Base-by-base conservation (phyloP, 64 coral and sea anemone genomes). In the Actinia tenebrosa region DNA sequence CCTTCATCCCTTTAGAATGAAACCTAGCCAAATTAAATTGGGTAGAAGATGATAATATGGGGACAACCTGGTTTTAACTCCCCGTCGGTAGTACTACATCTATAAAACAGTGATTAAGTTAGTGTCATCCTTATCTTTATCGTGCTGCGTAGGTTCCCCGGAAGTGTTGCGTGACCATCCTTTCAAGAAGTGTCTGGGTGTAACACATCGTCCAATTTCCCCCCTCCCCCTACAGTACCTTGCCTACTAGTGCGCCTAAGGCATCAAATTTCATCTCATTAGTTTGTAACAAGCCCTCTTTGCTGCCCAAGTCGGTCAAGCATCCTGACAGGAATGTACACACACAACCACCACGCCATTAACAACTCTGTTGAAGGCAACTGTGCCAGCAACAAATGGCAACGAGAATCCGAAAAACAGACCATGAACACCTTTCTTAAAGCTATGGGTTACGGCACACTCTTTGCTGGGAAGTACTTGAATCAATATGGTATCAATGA, bases 231-330 rank as follows among this genome's bases (percentile, higher is more conserved):
- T 4, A 52, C 20, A 83, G 23, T 9, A 23, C 22, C 16, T 15
- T 85, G 5, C 19, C 50, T 9, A 52, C 18, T 61, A 18, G 60
- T 61, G 60, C 15, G 7, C 47, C 47, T 50, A 50, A 50, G 7
- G 47, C 47, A 8, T 2, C 79, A 64, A 13, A 13, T 92, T 78
- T 88, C 60, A 86, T 63, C 14, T 44, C 80, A 62, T 19, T 46
- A 96, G 94, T 96, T 93, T 93, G 91, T 93, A 22, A 88, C 94
- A 66, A 92, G 88, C 45, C 94, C 94, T 2, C 86, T 96, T 26
- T 93, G 94, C 80, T 96, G 94, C 45, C 94, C 94, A 59, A 96
- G 94, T 42, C 94, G 94, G n/a, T 92, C 94, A 8, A 96, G 94
- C 23, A 93, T 96, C 53, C 83, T 96, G 5, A 96, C 94, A 60